Conservation (phyloP, 1,140 invertebrate genomes). For the Lordiphosa stackelbergi region DNA sequence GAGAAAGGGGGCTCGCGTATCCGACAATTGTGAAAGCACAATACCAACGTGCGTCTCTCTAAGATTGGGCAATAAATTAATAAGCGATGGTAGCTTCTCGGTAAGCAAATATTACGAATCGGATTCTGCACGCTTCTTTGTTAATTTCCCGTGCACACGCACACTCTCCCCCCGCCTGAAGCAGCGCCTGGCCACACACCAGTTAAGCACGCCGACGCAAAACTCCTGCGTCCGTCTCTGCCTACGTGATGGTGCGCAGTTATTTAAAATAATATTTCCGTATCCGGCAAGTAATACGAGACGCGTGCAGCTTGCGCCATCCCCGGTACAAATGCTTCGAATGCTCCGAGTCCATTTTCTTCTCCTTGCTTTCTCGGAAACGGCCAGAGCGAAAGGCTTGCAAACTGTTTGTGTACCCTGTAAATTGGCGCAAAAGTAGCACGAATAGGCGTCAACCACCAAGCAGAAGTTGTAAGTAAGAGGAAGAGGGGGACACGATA, state of each 20-base stretch:
- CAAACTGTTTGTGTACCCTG: no score
- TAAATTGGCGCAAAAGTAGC: no score
- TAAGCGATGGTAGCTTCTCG: conserved; percentile 29
- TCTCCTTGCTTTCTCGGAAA: neutral
- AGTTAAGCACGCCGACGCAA: conserved; percentile 14
- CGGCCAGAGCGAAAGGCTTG: neutral
- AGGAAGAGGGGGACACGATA: no score
- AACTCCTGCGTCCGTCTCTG: conserved; percentile 1
- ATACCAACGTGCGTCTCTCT: neutral
- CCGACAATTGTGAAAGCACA: conserved; percentile 1
- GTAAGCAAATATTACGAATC: conserved; percentile 64
- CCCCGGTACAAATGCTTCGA: conserved; percentile 3
- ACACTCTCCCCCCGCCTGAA: conserved; percentile 24
- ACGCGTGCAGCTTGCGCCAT: conserved; percentile 39
- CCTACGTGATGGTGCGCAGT: conserved; percentile 43
- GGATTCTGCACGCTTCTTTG: conserved; percentile 64
- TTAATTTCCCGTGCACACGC: conserved; percentile 73
- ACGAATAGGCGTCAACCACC: no score
- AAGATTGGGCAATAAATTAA: conserved; percentile 44
- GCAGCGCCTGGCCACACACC: conserved; percentile 13
- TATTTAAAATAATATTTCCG: conserved; percentile 75
- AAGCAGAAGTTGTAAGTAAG: no score
- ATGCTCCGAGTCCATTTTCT: conserved; percentile 1
- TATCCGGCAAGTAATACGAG: conserved; percentile 66
- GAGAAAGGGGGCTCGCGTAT: neutral